Conservation (phyloP, 1,140 invertebrate species). For the Hyphantria cunea region DNA sequence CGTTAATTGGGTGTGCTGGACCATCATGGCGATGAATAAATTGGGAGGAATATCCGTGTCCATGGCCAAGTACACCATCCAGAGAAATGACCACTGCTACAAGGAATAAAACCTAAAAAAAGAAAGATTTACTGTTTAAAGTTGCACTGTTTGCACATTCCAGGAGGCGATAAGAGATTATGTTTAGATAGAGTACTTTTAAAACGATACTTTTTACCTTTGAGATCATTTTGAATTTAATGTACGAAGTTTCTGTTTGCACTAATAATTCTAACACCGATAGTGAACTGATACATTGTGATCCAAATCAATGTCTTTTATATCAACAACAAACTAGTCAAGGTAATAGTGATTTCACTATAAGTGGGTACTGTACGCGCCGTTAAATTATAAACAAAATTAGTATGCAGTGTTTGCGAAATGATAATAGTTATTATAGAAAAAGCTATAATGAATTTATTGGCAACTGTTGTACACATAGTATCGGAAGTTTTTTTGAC, state of each 20-base stretch:
- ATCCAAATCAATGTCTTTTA: constrained; percentile 43
- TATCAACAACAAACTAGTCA: constrained; percentile 38
- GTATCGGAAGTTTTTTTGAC: too few relatives aligned
- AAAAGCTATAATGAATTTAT: too few relatives aligned
- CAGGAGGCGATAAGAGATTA: too few relatives aligned
- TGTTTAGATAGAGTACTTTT: background rate
- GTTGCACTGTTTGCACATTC: background rate
- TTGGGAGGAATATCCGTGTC: constrained; percentile 48
- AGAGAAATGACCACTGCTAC: constrained; percentile 33
- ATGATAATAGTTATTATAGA: too few relatives aligned
- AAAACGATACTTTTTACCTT: constrained; percentile 44
- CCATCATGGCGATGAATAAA: constrained; percentile 55
- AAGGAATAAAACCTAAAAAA: constrained; percentile 40
- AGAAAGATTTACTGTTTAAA: background rate
- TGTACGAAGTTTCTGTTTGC: constrained; percentile 23
- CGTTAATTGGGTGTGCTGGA: constrained; percentile 41
- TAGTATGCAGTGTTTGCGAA: constrained; percentile 32
- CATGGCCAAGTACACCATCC: constrained; percentile 36
- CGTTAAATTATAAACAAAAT: constrained; percentile 41
- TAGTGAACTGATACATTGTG: constrained; percentile 37
- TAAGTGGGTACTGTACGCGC: constrained; percentile 40
- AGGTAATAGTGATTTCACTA: constrained; percentile 29
- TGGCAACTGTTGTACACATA: too few relatives aligned
- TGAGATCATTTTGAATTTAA: constrained; percentile 43
- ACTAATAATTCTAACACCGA: constrained; percentile 30